These are phyloP conservation scores for Clunio marinus DNA, from an alignment of 2,888 invertebrate species.

Conservation along the genomic window DNA sequence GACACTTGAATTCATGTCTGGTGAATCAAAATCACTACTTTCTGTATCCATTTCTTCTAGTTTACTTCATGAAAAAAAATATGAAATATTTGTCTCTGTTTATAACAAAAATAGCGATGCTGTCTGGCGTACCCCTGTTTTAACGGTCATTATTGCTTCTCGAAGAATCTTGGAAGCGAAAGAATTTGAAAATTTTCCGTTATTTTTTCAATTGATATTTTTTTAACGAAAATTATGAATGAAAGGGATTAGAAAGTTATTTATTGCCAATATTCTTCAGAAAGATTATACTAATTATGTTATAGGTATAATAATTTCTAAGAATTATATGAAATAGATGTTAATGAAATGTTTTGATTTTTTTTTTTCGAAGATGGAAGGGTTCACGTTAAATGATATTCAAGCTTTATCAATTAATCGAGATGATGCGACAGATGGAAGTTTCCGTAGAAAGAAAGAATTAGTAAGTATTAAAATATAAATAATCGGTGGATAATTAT, in stretches of 20 bases:
- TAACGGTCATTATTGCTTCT: neutral
- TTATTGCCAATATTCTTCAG: no score
- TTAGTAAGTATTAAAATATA: constrained; percentile 46
- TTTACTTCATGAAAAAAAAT: neutral
- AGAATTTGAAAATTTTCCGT: neutral
- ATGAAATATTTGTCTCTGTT: neutral
- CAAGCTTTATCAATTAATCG: constrained; percentile 23
- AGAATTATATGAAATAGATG: no score
- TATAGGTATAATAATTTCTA: no score
- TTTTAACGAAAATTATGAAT: no score
- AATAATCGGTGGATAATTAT: no score
- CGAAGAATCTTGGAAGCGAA: neutral
- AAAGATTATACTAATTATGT: no score
- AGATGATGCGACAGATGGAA: constrained; percentile 23
- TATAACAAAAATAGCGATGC: neutral
- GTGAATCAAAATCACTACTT: constrained; percentile 42
- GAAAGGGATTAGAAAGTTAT: no score
- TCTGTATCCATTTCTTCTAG: constrained; percentile 34
- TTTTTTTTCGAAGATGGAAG: constrained; percentile 17
- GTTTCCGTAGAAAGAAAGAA: constrained; percentile 52
- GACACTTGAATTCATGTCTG: constrained; percentile 43
- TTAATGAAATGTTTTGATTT: no score
- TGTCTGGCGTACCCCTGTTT: neutral
- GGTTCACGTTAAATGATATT: neutral
- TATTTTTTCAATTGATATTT: neutral